Evolutionary conservation across 2,888 invertebrate species (phyloP).

Genomic region (Deilephila elpenor): DNA sequence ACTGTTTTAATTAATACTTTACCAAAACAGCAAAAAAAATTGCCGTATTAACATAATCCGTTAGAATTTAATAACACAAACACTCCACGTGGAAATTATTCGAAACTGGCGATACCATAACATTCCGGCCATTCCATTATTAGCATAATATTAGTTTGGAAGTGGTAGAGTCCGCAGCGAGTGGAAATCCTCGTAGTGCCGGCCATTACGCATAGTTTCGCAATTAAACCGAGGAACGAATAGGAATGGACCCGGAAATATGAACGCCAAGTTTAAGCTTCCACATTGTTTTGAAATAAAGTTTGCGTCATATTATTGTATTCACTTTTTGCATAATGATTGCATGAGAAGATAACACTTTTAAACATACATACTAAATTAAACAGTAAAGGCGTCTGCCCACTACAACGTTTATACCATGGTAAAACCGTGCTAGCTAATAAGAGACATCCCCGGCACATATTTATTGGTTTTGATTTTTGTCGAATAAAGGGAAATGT

Average conservation of each 20-base stretch:
- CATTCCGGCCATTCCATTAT: constrained; percentile 1
- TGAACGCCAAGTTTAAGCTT: not conserved
- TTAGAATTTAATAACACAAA: not conserved
- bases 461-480: too few species aligned
- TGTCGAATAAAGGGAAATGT: too few species aligned
- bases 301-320: not conserved
- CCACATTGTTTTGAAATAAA: not conserved
- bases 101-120: constrained; percentile 1
- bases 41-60: not conserved
- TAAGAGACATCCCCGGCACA: too few species aligned
- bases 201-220: constrained; percentile 5
- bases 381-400: too few species aligned
- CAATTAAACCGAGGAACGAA: not conserved
- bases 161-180: not conserved
- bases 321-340: not conserved
- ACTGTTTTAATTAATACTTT: too few species aligned
- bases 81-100: not conserved
- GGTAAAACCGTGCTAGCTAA: too few species aligned
- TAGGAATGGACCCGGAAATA: not conserved
- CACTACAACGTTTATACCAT: too few species aligned
- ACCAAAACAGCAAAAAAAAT: too few species aligned
- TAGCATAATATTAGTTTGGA: constrained; percentile 19
- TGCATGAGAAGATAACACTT: too few species aligned
- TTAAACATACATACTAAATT: not conserved
- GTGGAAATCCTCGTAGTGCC: constrained; percentile 1